These are phyloP conservation scores for Dromius quadrimaculatus DNA, from an alignment of 2,888 invertebrate species.

Conservation along the genomic window DNA sequence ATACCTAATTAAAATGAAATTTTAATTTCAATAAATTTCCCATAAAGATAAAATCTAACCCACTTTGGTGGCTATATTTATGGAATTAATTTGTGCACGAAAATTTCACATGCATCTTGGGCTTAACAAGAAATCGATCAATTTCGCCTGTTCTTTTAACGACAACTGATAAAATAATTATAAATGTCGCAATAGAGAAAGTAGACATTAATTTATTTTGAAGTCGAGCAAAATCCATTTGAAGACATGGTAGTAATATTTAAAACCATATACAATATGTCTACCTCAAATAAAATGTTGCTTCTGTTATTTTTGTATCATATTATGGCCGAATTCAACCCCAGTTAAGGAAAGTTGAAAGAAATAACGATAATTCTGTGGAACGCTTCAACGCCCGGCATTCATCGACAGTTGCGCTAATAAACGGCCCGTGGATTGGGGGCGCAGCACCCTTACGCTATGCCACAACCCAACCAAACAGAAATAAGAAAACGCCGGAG, in stretches of 20 bases:
- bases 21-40: conserved; percentile 28
- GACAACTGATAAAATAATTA: too few relatives aligned
- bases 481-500: conserved; percentile 18
- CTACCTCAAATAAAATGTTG: too few relatives aligned
- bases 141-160: too few relatives aligned
- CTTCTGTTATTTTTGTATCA: too few relatives aligned
- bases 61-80: conserved; percentile 16
- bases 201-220: too few relatives aligned
- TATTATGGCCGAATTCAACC: too few relatives aligned
- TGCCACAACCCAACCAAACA: conserved; percentile 32
- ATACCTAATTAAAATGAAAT: conserved; percentile 5
- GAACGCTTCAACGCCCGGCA: conserved; percentile 39
- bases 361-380: conserved; percentile 44
- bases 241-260: too few relatives aligned
- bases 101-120: conserved; percentile 29
- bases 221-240: too few relatives aligned
- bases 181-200: too few relatives aligned
- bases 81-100: conserved; percentile 28
- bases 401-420: conserved; percentile 48
- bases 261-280: too few relatives aligned
- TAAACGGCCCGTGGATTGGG: conserved; percentile 41
- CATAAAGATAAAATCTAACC: conserved; percentile 19
- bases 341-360: conserved; percentile 18
- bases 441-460: background rate
- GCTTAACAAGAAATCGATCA: too few relatives aligned